phyloP scores from a whole-genome alignment of 1,140 invertebrate genomes.

The Drosophila parvula region DNA sequence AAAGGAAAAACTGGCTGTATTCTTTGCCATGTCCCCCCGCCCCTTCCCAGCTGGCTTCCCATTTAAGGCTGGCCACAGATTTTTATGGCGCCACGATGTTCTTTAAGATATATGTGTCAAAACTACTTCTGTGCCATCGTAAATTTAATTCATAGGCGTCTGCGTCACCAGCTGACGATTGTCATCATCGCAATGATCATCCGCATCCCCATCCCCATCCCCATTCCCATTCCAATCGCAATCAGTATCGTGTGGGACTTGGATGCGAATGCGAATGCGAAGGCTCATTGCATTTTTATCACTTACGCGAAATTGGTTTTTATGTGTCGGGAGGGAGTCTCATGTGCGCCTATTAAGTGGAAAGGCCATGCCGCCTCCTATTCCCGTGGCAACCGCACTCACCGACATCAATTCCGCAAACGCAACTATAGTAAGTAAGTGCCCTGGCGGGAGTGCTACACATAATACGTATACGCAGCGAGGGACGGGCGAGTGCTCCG shows the following conservation, averaged over 20 bases:
- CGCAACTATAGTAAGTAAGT: constrained; percentile 37
- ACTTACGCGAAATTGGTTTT: constrained; percentile 82
- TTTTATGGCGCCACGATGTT: constrained; percentile 44
- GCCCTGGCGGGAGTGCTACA: constrained; percentile 21
- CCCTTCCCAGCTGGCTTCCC: neutral
- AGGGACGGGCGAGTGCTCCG: constrained; percentile 36
- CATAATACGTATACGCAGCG: constrained; percentile 22
- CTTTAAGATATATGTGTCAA: constrained; percentile 73
- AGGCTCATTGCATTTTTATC: constrained; percentile 82
- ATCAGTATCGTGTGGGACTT: constrained; percentile 38
- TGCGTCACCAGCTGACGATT: constrained; percentile 64
- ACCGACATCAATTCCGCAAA: constrained; percentile 52
- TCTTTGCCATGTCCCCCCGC: neutral
- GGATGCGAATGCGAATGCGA: constrained; percentile 39
- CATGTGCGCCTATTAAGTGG: constrained; percentile 81
- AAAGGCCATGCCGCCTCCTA: constrained; percentile 63
- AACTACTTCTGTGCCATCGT: constrained; percentile 73
- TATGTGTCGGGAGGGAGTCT: constrained; percentile 70
- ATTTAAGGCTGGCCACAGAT: constrained; percentile 55
- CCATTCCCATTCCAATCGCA: constrained; percentile 36
- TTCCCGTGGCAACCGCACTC: constrained; percentile 46
- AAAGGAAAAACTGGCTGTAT: constrained; percentile 40
- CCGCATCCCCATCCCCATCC: constrained; percentile 24
- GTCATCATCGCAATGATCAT: constrained; percentile 43
- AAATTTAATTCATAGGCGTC: constrained; percentile 76